Conservation (phyloP, 2,797 vertebrate genomes). For the Todus mexicanus region DNA sequence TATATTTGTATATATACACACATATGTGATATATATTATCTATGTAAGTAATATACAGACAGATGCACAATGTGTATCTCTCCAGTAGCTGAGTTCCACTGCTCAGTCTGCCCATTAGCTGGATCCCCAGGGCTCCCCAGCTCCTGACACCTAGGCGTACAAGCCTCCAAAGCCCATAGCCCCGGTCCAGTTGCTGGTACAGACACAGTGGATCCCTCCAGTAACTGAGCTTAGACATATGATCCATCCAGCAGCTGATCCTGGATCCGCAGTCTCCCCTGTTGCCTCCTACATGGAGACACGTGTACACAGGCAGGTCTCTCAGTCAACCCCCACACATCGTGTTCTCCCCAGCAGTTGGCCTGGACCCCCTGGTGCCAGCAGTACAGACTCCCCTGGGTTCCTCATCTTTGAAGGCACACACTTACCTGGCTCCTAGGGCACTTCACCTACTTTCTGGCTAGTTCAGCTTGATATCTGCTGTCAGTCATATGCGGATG, state of each 20-base stretch:
- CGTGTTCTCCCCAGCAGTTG: neutral
- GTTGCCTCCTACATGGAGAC: neutral
- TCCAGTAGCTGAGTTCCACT: neutral
- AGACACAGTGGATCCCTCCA: neutral
- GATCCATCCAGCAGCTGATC: neutral
- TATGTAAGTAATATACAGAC: neutral
- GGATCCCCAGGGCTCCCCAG: neutral
- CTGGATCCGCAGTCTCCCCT: neutral
- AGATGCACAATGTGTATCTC: neutral
- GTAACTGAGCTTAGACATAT: neutral
- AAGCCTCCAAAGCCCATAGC: neutral
- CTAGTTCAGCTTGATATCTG: neutral
- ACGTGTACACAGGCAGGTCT: neutral
- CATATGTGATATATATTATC: neutral
- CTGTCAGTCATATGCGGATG: neutral
- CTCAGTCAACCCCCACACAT: neutral
- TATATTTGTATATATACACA: neutral
- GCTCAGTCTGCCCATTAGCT: neutral
- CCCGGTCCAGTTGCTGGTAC: neutral
- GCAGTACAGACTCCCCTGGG: neutral
- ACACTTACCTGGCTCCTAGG: neutral
- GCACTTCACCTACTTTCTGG: neutral
- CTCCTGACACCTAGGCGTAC: neutral
- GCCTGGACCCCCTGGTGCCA: neutral
- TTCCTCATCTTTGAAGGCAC: neutral